A percentile compares a stretch with the other conserved stretches of the same genome.
phyloP scores from a whole-genome alignment of 2,113 vertebrate genomes.

The Petrocephalus microphthalmus region DNA sequence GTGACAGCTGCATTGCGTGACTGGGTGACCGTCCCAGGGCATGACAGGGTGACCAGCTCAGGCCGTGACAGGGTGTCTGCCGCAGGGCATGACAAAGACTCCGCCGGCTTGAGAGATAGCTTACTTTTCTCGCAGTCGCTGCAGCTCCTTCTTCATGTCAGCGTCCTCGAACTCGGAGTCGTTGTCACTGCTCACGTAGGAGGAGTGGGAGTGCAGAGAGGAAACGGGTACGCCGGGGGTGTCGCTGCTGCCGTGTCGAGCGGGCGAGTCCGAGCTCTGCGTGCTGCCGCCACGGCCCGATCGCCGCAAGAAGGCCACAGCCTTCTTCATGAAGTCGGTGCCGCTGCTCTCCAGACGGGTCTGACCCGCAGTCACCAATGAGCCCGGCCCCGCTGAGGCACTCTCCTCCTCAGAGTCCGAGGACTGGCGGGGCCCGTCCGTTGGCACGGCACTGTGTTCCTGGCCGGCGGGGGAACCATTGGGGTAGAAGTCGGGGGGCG shows the following conservation, averaged over 20 bases:
- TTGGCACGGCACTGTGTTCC: constrained; percentile 57
- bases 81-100: neutral
- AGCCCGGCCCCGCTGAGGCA: constrained; percentile 32
- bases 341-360: constrained; percentile 56
- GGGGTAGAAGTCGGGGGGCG: constrained; percentile 86
- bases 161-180: constrained; percentile 94
- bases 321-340: constrained; percentile 81
- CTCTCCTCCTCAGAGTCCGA: constrained; percentile 87
- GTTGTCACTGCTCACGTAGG: constrained; percentile 93
- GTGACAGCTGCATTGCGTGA: neutral
- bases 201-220: constrained; percentile 74
- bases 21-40: neutral
- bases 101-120: constrained; percentile 27
- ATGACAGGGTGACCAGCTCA: neutral
- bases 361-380: constrained; percentile 39
- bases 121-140: constrained; percentile 88
- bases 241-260: constrained; percentile 44
- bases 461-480: constrained; percentile 70
- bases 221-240: constrained; percentile 71
- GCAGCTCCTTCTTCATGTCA: constrained; percentile 85
- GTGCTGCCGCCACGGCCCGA: constrained; percentile 68
- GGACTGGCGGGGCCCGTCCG: constrained; percentile 66
- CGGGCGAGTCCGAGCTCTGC: constrained; percentile 70
- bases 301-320: constrained; percentile 80
- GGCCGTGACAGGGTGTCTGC: neutral